Percentiles rank a stretch among this genome's conserved stretches.
phyloP scores from a whole-genome alignment of 2,888 invertebrate species.

The Helleia helle region DNA sequence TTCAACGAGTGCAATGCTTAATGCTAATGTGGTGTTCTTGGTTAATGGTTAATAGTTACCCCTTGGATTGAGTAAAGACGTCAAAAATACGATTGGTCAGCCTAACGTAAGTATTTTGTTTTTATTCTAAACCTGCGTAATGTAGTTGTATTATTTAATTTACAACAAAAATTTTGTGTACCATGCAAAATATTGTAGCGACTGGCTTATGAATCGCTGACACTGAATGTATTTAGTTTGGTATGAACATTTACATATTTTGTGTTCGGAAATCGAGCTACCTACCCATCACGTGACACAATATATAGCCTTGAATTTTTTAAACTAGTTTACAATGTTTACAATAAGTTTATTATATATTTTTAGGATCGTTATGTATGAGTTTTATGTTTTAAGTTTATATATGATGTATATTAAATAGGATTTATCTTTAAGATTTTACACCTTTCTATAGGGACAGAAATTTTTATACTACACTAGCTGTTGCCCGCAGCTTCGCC shows the following conservation, averaged over 20 bases:
- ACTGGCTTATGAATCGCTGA: too few species aligned
- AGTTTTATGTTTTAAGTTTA: too few species aligned
- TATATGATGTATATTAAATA: too few species aligned
- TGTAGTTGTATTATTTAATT: slow-evolving; percentile 1
- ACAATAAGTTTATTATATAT: not conserved
- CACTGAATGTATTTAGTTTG: too few species aligned
- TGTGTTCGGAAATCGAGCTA: not conserved
- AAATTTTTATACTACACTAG: too few species aligned
- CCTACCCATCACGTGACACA: slow-evolving; percentile 1
- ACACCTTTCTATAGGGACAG: too few species aligned
- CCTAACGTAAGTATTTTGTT: slow-evolving; percentile 22
- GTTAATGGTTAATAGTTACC: slow-evolving; percentile 33
- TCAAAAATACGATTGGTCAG: slow-evolving; percentile 15
- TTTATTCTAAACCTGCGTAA: slow-evolving; percentile 8
- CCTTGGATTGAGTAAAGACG: slow-evolving; percentile 35
- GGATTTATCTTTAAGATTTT: too few species aligned
- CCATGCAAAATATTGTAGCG: too few species aligned
- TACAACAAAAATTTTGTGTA: too few species aligned
- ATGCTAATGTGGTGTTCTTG: slow-evolving; percentile 33
- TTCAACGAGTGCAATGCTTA: slow-evolving; percentile 35
- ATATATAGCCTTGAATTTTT: slow-evolving; percentile 1
- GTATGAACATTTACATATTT: not conserved
- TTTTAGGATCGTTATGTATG: not conserved
- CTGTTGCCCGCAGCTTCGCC: too few species aligned
- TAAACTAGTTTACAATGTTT: slow-evolving; percentile 1